Conservation (phyloP, 2,797 vertebrate genomes). For the Hyperoplus lanceolatus region DNA sequence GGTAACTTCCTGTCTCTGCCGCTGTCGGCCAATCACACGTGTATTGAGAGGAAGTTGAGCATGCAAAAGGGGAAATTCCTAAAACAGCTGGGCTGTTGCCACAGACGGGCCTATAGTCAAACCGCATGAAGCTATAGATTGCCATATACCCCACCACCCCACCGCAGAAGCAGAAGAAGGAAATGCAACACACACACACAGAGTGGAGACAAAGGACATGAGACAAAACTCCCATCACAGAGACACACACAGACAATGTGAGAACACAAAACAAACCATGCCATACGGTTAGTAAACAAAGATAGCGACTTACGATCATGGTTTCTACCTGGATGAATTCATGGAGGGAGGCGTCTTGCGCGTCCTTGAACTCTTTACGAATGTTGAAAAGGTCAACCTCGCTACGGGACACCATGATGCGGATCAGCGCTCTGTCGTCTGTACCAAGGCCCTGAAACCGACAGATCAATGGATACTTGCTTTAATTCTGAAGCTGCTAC, state of each 20-base stretch:
- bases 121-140: constrained; percentile 82
- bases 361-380: constrained; percentile 93
- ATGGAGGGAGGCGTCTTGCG: constrained; percentile 91
- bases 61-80: constrained; percentile 86
- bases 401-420: constrained; percentile 94
- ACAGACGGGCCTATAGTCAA: constrained; percentile 65
- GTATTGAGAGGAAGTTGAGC: constrained; percentile 84
- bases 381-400: constrained; percentile 95
- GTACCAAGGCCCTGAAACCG: constrained; percentile 92
- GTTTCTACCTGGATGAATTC: constrained; percentile 95
- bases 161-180: constrained; percentile 70
- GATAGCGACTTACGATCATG: constrained; percentile 82
- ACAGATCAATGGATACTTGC: constrained; percentile 13
- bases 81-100: constrained; percentile 83
- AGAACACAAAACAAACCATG: constrained; percentile 33
- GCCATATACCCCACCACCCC: constrained; percentile 52
- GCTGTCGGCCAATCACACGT: constrained; percentile 78
- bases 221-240: constrained; percentile 25
- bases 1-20: constrained; percentile 80
- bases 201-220: constrained; percentile 20
- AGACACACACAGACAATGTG: constrained; percentile 34
- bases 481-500: constrained; percentile 23
- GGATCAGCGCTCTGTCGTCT: constrained; percentile 93
- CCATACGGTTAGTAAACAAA: constrained; percentile 62
- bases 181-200: constrained; percentile 51